Conservation (phyloP, 2,797 vertebrate species). For the Paedocypris micromegethes region DNA sequence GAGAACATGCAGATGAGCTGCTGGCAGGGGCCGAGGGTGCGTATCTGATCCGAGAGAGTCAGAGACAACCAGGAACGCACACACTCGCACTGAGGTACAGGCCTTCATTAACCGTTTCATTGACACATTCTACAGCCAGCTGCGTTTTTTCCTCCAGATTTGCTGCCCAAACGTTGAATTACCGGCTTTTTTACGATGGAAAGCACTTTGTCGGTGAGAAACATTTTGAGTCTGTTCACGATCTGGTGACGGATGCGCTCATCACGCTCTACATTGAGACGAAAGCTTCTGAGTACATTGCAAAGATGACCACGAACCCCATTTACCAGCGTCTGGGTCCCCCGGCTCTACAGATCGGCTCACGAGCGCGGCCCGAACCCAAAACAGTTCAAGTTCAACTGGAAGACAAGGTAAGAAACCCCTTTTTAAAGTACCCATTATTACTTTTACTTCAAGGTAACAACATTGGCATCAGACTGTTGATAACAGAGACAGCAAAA, state of each 20-base stretch:
- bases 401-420: constrained; percentile 81
- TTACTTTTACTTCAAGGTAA: too few species aligned
- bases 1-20: constrained; percentile 88
- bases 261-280: constrained; percentile 97
- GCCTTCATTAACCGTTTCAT: constrained; percentile 1
- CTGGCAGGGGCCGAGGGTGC: constrained; percentile 82
- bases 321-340: constrained; percentile 97
- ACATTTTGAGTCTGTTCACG: constrained; percentile 94
- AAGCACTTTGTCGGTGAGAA: constrained; percentile 99
- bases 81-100: constrained; percentile 89
- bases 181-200: constrained; percentile 94
- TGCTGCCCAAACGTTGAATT: constrained; percentile 93
- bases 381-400: constrained; percentile 81
- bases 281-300: constrained; percentile 96
- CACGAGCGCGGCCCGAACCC: constrained; percentile 75
- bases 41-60: constrained; percentile 96
- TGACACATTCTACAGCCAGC: background rate
- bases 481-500: too few species aligned
- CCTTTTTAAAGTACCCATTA: background rate
- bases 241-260: constrained; percentile 94
- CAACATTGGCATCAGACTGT: too few species aligned
- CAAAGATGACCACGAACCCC: constrained; percentile 98
- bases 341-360: constrained; percentile 88
- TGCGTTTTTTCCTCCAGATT: constrained; percentile 67
- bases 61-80: constrained; percentile 89